These are phyloP conservation scores for Dicroscelio sp. DNA, from an alignment of 2,888 invertebrate genomes.

Conservation along the genomic window DNA sequence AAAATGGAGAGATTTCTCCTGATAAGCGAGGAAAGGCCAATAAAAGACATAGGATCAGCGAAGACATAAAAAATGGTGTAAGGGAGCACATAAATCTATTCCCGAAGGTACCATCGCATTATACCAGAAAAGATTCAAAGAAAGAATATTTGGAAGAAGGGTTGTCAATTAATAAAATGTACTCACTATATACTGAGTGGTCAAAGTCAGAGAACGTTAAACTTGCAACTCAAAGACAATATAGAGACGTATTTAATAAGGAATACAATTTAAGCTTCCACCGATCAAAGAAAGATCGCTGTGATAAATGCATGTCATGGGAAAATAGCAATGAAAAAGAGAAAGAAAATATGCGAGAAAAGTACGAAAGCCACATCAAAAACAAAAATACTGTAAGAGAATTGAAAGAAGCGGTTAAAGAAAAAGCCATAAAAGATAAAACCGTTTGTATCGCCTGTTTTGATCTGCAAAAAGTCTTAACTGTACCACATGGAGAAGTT, in stretches of 20 bases:
- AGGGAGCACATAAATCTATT: constrained; percentile 27
- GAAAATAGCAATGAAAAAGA: constrained; percentile 83
- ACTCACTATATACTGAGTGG: not conserved
- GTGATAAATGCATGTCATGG: constrained; percentile 86
- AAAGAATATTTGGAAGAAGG: constrained; percentile 33
- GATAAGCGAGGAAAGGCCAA: not conserved
- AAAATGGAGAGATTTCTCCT: not conserved
- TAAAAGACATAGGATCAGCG: not conserved
- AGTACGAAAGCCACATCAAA: constrained; percentile 82
- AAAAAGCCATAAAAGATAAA: constrained; percentile 55
- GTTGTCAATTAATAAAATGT: not conserved
- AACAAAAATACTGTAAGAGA: constrained; percentile 81
- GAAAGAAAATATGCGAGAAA: constrained; percentile 80
- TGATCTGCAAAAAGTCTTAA: constrained; percentile 62
- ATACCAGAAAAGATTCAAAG: constrained; percentile 6
- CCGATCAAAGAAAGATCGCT: constrained; percentile 85
- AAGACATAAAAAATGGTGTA: not conserved
- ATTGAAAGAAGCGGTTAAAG: constrained; percentile 85
- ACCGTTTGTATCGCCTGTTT: constrained; percentile 33
- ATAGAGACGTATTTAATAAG: constrained; percentile 79
- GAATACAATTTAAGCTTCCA: constrained; percentile 87
- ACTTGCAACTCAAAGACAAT: not conserved
- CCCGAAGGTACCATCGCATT: constrained; percentile 28
- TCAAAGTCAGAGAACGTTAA: not conserved
- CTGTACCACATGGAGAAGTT: constrained; percentile 31